A percentile compares a stretch with the other conserved stretches of the same genome.
Evolutionary conservation across 1,140 invertebrate genomes (phyloP).

Genomic region (Diorhabda sublineata): DNA sequence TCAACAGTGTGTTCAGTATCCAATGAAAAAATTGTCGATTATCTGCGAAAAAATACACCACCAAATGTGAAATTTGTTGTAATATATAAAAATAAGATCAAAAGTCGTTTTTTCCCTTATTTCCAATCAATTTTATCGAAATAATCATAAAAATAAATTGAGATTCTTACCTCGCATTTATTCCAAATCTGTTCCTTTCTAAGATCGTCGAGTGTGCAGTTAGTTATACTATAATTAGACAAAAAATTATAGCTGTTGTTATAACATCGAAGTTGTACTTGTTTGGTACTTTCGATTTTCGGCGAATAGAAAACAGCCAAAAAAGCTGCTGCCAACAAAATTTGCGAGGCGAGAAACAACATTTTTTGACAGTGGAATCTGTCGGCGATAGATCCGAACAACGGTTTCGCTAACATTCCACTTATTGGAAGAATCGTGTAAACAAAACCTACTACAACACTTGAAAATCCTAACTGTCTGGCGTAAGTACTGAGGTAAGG

Average conservation of each 20-base stretch:
- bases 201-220: too few relatives aligned
- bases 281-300: constrained; percentile 46
- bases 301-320: constrained; percentile 67
- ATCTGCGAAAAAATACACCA: too few relatives aligned
- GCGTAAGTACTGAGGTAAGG: constrained; percentile 80
- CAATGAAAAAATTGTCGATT: too few relatives aligned
- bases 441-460: constrained; percentile 70
- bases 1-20: too few relatives aligned
- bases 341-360: constrained; percentile 70
- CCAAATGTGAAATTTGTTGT: too few relatives aligned
- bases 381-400: constrained; percentile 77
- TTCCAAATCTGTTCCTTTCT: too few relatives aligned
- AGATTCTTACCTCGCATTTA: too few relatives aligned
- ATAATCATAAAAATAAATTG: too few relatives aligned
- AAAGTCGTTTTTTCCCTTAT: too few relatives aligned
- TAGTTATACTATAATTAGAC: too few relatives aligned
- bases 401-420: constrained; percentile 73
- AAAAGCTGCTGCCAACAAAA: constrained; percentile 62
- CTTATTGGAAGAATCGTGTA: constrained; percentile 75
- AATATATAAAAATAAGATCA: too few relatives aligned
- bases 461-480: constrained; percentile 76
- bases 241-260: constrained; percentile 28
- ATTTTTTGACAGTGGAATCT: constrained; percentile 70
- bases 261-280: constrained; percentile 55
- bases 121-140: too few relatives aligned